Conservation (phyloP, 2,113 vertebrate genomes). For the Potamarius usumacintae region DNA sequence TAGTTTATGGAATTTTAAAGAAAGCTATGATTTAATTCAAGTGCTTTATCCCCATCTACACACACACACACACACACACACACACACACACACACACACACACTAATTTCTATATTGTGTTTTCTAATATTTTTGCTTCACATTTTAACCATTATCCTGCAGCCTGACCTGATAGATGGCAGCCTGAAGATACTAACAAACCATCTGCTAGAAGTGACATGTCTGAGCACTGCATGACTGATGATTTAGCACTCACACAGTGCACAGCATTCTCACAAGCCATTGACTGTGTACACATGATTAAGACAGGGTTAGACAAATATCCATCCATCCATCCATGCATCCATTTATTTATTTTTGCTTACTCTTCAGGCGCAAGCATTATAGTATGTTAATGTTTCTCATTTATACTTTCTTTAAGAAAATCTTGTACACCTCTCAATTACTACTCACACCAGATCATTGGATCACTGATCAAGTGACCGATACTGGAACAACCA, state of each 20-base stretch:
- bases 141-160: background rate
- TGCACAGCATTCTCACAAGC: background rate
- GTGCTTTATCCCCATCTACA: background rate
- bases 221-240: background rate
- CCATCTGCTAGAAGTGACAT: background rate
- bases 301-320: background rate
- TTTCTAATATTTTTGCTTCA: background rate
- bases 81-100: background rate
- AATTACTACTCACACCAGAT: background rate
- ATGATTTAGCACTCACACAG: background rate
- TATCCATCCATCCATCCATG: background rate
- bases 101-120: background rate
- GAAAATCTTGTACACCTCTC: background rate
- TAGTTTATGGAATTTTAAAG: background rate
- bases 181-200: background rate
- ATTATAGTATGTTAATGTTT: background rate
- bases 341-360: background rate
- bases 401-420: too few relatives aligned
- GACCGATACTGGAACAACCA: background rate
- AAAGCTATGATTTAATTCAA: background rate
- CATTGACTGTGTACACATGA: constrained; percentile 4
- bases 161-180: background rate
- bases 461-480: background rate
- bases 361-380: background rate
- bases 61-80: background rate